Conservation (phyloP, 2,888 invertebrate genomes). For the Chymomyza amoena region DNA sequence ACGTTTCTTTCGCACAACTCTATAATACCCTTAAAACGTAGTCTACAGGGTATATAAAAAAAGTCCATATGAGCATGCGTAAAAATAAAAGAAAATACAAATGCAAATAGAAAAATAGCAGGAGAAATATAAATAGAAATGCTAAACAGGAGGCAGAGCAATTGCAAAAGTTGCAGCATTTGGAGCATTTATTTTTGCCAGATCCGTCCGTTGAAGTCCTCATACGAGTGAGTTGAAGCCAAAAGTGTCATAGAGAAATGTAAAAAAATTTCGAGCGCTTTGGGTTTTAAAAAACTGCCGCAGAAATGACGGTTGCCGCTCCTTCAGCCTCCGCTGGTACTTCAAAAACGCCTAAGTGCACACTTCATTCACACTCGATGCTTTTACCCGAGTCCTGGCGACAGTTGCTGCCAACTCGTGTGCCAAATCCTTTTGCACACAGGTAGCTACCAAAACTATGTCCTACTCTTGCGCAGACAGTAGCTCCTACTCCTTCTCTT, state of each 20-base stretch:
- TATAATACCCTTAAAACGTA: too few relatives aligned
- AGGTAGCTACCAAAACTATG: constrained; percentile 20
- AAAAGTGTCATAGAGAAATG: constrained; percentile 59
- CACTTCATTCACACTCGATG: constrained; percentile 72
- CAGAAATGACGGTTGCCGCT: constrained; percentile 12
- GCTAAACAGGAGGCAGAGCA: neutral
- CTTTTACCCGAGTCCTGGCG: constrained; percentile 41
- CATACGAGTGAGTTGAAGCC: constrained; percentile 27
- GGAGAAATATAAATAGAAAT: constrained; percentile 9
- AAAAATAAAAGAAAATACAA: neutral
- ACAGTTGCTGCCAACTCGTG: constrained; percentile 26
- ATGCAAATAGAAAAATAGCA: neutral
- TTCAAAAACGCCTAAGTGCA: constrained; percentile 58
- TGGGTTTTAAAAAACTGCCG: neutral
- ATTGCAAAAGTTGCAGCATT: neutral
- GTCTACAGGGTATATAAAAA: too few relatives aligned
- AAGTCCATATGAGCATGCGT: too few relatives aligned
- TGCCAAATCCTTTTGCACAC: constrained; percentile 28
- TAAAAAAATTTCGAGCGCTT: constrained; percentile 59
- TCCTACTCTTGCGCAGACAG: neutral
- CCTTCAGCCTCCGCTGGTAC: constrained; percentile 28
- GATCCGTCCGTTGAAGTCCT: neutral
- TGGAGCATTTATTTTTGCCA: too few relatives aligned
- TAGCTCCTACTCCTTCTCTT: constrained; percentile 11
- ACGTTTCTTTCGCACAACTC: too few relatives aligned